These are phyloP conservation scores for Drosophila serrata DNA, from an alignment of 1,140 invertebrate genomes.

Conservation along the genomic window DNA sequence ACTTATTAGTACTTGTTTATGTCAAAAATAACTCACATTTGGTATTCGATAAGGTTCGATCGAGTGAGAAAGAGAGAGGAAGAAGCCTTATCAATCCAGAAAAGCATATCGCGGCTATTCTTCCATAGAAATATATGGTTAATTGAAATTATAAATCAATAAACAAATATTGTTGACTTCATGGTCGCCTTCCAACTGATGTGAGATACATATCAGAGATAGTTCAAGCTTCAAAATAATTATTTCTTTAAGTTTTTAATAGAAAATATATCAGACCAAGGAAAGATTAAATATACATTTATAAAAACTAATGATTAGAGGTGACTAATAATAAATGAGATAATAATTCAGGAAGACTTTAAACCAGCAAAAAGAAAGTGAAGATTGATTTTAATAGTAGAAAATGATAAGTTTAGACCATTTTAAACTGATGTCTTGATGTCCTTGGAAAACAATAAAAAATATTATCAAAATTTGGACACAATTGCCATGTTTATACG, in stretches of 20 bases:
- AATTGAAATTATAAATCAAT: slow-evolving; percentile 24
- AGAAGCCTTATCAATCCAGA: neutral
- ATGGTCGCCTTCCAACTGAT: neutral
- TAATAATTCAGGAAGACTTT: neutral
- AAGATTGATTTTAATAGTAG: neutral
- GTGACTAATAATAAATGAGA: neutral
- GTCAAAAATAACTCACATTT: neutral
- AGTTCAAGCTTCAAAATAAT: neutral
- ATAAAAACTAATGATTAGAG: neutral
- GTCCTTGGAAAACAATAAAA: neutral
- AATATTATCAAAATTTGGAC: neutral
- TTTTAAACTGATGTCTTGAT: neutral
- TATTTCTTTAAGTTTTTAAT: neutral
- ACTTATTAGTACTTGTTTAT: neutral
- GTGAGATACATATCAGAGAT: neutral
- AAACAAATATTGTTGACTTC: slow-evolving; percentile 3
- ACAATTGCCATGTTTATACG: neutral
- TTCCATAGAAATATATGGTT: neutral
- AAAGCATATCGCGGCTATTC: slow-evolving; percentile 1
- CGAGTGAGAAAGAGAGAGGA: neutral
- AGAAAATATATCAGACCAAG: neutral
- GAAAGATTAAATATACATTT: neutral
- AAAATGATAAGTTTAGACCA: neutral
- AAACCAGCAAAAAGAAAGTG: neutral
- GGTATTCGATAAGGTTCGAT: slow-evolving; percentile 1